Conservation (phyloP, 2,888 invertebrate species). For the Ethmia dodecea region DNA sequence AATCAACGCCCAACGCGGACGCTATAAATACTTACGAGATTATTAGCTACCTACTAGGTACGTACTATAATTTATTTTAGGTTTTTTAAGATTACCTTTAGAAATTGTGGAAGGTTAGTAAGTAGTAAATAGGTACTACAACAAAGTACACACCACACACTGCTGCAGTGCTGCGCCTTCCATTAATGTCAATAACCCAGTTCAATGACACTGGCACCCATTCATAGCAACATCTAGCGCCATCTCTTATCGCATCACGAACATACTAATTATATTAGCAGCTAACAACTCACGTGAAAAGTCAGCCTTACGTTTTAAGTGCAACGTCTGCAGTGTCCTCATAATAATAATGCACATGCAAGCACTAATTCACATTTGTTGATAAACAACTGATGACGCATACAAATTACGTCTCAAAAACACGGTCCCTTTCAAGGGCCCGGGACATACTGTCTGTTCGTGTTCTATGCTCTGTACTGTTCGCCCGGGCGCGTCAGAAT, state of each 20-base stretch:
- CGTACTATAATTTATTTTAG: no score
- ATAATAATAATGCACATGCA: slow-evolving; percentile 37
- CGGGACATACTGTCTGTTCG: slow-evolving; percentile 63
- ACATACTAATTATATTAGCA: slow-evolving; percentile 37
- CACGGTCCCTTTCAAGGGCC: slow-evolving; percentile 62
- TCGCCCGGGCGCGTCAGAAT: slow-evolving; percentile 33
- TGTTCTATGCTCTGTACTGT: no score
- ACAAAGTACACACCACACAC: no score
- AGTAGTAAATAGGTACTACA: no score
- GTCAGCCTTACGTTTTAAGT: slow-evolving; percentile 31
- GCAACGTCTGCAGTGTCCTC: slow-evolving; percentile 34
- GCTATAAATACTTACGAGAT: no score
- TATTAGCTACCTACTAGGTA: no score
- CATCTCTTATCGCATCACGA: slow-evolving; percentile 47
- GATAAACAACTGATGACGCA: slow-evolving; percentile 39
- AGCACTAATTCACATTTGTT: slow-evolving; percentile 47
- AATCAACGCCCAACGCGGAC: no score
- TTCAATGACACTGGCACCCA: slow-evolving; percentile 61
- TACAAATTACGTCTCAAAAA: slow-evolving; percentile 41
- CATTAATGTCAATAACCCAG: slow-evolving; percentile 36
- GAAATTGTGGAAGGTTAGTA: no score
- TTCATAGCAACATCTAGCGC: slow-evolving; percentile 48
- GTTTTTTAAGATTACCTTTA: no score
- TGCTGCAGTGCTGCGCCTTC: slow-evolving; percentile 12
- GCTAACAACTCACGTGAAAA: slow-evolving; percentile 57